Conservation (phyloP, 2,797 vertebrate species). For the Rhynchotus rufescens region DNA sequence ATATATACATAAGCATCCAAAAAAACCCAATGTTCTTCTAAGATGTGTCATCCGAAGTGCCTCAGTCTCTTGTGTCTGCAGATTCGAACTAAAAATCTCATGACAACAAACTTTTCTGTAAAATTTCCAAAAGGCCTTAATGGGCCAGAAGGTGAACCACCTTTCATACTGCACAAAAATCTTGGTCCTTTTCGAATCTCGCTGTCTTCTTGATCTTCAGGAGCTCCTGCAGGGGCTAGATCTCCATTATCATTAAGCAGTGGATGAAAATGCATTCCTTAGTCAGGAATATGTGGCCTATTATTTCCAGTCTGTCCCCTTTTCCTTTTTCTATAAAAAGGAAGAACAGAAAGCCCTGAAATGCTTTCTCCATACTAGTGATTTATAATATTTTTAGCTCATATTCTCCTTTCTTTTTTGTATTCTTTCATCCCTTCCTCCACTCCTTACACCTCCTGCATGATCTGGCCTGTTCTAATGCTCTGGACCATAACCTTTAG, state of each 20-base stretch:
- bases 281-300: background rate
- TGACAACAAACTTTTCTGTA: background rate
- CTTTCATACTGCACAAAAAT: background rate
- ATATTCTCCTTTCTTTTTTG: background rate
- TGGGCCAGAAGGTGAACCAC: background rate
- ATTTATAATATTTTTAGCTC: slow-evolving; percentile 31
- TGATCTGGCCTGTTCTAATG: background rate
- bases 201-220: background rate
- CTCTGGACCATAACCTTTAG: background rate
- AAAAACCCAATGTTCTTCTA: background rate
- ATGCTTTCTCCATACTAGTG: background rate
- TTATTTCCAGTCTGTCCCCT: slow-evolving; percentile 25
- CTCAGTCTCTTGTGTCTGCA: background rate
- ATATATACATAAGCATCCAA: background rate
- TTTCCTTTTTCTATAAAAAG: slow-evolving; percentile 50
- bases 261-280: background rate
- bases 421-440: background rate
- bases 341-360: background rate
- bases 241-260: background rate
- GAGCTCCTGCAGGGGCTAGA: background rate
- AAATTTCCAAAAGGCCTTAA: background rate
- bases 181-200: background rate
- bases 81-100: background rate
- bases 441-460: background rate
- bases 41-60: background rate